Evolutionary conservation across 2,797 vertebrate species (phyloP).

Genomic region (Emys orbicularis): DNA sequence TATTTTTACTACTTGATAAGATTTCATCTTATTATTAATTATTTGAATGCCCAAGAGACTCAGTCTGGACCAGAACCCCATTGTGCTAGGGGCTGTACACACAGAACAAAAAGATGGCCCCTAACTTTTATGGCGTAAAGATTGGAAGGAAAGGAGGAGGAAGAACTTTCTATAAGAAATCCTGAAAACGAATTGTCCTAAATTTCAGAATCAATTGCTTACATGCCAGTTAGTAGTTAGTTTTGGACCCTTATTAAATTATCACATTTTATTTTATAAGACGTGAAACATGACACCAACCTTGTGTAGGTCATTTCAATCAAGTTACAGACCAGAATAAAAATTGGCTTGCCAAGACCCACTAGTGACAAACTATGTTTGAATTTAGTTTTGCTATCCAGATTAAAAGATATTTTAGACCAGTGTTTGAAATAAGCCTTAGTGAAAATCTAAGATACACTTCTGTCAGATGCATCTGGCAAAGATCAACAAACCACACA

Average conservation of each 20-base stretch:
- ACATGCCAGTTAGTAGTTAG: not conserved
- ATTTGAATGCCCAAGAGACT: not conserved
- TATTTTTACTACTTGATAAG: not conserved
- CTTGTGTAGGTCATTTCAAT: slow-evolving; percentile 2
- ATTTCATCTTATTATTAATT: not conserved
- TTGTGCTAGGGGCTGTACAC: not conserved
- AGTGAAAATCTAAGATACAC: not conserved
- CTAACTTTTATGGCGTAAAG: not conserved
- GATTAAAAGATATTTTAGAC: slow-evolving; percentile 27
- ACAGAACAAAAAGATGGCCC: not conserved
- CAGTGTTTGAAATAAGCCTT: not conserved
- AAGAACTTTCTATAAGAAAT: not conserved
- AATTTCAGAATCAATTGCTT: slow-evolving; percentile 29
- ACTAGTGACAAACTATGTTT: not conserved
- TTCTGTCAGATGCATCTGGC: slow-evolving; percentile 24
- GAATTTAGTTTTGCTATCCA: not conserved
- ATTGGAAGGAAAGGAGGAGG: not conserved
- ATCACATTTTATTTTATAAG: not conserved
- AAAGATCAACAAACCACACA: not conserved
- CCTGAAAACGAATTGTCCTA: not conserved
- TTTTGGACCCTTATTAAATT: not conserved
- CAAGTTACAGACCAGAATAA: slow-evolving; percentile 24
- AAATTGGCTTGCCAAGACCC: not conserved
- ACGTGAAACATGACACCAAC: slow-evolving; percentile 15
- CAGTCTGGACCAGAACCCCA: not conserved